Percentiles rank a stretch among this genome's conserved stretches.
phyloP scores from a whole-genome alignment of 2,113 vertebrate genomes.

The Ictidomys tridecemlineatus region DNA sequence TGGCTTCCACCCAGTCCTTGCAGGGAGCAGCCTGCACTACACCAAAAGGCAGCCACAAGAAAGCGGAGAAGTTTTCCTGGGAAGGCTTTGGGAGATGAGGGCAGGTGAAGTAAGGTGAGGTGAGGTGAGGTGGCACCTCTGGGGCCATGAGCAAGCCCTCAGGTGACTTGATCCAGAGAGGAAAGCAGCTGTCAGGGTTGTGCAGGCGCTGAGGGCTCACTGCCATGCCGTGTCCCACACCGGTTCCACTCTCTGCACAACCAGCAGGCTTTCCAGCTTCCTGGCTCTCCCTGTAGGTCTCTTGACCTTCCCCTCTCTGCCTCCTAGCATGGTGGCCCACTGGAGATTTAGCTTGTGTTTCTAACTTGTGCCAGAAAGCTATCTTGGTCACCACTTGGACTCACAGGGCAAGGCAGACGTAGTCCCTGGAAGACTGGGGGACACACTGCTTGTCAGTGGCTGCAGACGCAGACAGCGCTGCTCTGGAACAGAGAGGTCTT shows the following conservation, averaged over 20 bases:
- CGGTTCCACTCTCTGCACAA: no score
- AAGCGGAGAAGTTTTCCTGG: not conserved
- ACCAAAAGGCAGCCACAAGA: not conserved
- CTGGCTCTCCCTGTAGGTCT: not conserved
- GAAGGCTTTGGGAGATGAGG: not conserved
- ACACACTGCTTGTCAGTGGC: rapidly evolving
- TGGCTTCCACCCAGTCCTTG: not conserved
- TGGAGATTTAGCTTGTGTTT: not conserved
- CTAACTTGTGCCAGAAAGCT: not conserved
- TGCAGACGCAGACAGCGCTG: not conserved
- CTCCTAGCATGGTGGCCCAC: not conserved
- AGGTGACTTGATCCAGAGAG: not conserved
- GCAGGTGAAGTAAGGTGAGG: no score
- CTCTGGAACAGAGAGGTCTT: not conserved
- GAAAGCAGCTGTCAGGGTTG: no score
- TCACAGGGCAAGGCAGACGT: not conserved
- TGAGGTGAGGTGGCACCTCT: no score
- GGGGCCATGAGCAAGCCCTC: not conserved
- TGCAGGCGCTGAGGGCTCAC: not conserved
- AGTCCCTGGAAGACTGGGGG: no score
- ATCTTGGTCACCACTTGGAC: no score
- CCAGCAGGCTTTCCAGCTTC: not conserved
- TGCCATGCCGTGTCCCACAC: not conserved
- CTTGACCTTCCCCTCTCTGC: not conserved
- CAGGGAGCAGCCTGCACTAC: not conserved